Evolutionary conservation across 1,140 invertebrate genomes (phyloP), one percentile per base, ranked within the genome.

Genomic region (Hylaeus anthracinus): DNA sequence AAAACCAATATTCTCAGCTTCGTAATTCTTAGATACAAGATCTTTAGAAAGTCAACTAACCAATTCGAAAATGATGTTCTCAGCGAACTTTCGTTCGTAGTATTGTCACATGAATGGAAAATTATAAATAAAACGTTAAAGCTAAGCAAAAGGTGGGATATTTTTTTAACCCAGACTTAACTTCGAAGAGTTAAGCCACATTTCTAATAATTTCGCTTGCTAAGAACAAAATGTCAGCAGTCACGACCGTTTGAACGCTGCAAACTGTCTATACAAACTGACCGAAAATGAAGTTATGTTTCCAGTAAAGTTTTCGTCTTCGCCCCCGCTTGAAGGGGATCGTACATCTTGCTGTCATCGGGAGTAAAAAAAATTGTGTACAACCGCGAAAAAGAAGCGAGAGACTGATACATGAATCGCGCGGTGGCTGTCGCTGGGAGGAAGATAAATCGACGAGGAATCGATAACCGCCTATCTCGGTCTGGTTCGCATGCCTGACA

Each of bases 401-500:
- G 78, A 79, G 79, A 64, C 70, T 65, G 85, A 84, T 86, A 82
- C 77, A 76, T 74, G 74, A 81, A 41, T 48, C 67, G 10, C 48
- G 10, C 15, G 80, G 77, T 82, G 67, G 72, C 76, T 83, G 64
- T 72, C 72, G 81, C 73, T 79, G 63, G 70, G 63, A 69, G 60
- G 78, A 61, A 82, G 69, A 79, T 61, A 83, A 51, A 64, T 74
- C 83, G 72, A 67, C 67, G 80, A 83, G 63, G 74, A 88, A 90
- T 90, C 89, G 86, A 90, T 89, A 88, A 89, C 77, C 85, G 81
- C 81, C 78, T 70, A 79, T 81, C 67, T 78, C 53, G 69, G 56
- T 85, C 79, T 48, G 58, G 85, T 85, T 79, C 86, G 84, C 87
- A 87, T 88, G 81, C 81, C 84, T 84, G 88, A 88, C 87, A 89